Percentiles rank a stretch among this genome's conserved stretches.
These are phyloP conservation scores for Hippolais icterina DNA, from an alignment of 2,113 vertebrate genomes.

Conservation along the genomic window DNA sequence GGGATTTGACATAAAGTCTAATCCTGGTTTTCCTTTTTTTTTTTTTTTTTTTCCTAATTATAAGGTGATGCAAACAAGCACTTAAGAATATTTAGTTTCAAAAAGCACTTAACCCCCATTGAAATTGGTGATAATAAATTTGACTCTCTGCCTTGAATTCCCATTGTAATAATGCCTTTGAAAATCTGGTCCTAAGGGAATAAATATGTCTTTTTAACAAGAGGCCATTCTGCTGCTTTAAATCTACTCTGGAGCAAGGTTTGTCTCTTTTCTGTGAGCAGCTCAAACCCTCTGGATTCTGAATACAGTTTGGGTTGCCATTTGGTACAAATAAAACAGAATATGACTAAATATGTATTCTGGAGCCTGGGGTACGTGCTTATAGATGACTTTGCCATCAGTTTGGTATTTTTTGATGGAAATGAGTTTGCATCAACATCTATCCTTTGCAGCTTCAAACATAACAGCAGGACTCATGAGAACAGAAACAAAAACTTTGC, in stretches of 20 bases:
- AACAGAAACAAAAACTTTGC: conserved; percentile 65
- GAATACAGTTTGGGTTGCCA: neutral
- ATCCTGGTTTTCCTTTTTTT: neutral
- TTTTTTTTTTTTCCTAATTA: neutral
- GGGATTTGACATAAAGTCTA: neutral
- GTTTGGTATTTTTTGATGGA: conserved; percentile 68
- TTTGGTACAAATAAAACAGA: neutral
- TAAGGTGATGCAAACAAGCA: neutral
- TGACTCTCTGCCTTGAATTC: neutral
- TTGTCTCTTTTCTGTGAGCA: neutral
- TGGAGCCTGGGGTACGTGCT: conserved; percentile 55
- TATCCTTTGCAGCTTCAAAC: conserved; percentile 68
- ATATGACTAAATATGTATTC: conserved; percentile 37
- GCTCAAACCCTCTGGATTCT: neutral
- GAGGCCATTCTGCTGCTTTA: neutral
- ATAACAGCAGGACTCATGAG: conserved; percentile 63
- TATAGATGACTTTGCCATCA: conserved; percentile 61
- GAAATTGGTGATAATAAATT: neutral
- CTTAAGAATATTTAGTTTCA: neutral
- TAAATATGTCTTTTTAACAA: neutral
- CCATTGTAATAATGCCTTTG: neutral
- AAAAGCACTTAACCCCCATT: neutral
- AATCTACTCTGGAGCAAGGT: neutral
- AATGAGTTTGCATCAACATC: conserved; percentile 75
- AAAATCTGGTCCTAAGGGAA: neutral